Percentiles rank a stretch among this genome's conserved stretches.
Evolutionary conservation across 2,888 invertebrate species (phyloP).

Genomic region (Onthophagus sagittarius): DNA sequence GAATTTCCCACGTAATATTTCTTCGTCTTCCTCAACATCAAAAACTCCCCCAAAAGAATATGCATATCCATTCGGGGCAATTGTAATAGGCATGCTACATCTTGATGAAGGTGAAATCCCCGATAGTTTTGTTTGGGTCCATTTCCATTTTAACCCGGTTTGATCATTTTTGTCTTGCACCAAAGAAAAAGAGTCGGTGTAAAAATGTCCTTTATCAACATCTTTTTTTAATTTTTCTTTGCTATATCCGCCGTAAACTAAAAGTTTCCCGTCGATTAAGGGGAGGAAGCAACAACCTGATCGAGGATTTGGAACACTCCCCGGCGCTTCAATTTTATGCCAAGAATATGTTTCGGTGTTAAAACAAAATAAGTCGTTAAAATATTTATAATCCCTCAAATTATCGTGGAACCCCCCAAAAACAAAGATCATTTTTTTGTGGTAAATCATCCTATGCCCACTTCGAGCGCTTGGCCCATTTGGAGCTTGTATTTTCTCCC

Average conservation of each 20-base stretch:
- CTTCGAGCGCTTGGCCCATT: constrained; percentile 81
- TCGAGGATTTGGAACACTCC: constrained; percentile 69
- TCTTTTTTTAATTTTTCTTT: constrained; percentile 71
- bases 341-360: constrained; percentile 75
- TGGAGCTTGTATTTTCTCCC: constrained; percentile 76
- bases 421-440: constrained; percentile 74
- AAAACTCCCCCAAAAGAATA: constrained; percentile 86
- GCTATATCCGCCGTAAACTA: constrained; percentile 75
- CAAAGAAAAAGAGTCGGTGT: constrained; percentile 67
- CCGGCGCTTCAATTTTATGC: constrained; percentile 65
- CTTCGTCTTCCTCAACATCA: constrained; percentile 79
- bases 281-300: constrained; percentile 77
- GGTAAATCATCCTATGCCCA: constrained; percentile 82
- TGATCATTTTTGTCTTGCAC: constrained; percentile 60
- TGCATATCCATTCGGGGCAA: constrained; percentile 61
- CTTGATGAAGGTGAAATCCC: constrained; percentile 63
- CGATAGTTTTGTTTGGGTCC: constrained; percentile 62
- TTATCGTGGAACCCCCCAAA: constrained; percentile 95
- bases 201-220: constrained; percentile 67
- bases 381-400: constrained; percentile 80
- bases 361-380: constrained; percentile 81
- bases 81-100: constrained; percentile 65
- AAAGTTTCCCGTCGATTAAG: constrained; percentile 58
- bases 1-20: constrained; percentile 69
- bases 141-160: constrained; percentile 66